Evolutionary conservation across 2,113 vertebrate genomes (phyloP), one percentile per base, ranked within the genome.

Genomic region (Tretioscincus oriximinensis): DNA sequence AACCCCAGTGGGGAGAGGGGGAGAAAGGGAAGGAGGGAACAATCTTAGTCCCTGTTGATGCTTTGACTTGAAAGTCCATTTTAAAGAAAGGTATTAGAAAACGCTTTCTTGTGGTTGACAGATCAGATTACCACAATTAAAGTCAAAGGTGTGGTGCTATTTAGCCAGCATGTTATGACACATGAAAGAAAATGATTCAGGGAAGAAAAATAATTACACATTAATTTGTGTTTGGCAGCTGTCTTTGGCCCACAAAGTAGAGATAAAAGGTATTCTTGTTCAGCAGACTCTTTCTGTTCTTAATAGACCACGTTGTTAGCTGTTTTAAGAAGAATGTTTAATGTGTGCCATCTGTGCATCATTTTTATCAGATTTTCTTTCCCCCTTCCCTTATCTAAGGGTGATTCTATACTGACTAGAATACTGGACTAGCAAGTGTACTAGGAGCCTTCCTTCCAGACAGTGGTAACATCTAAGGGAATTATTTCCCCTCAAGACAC

Each of bases 151-250:
- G 80, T 81, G 80, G 80, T 69, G 73, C 65, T 81, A 76, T 81
- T 81, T 76, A 81, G 73, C 65, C 80, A 76, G 80, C 80, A 81
- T 81, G 80, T 81, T 81, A 69, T 63, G 80, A 76, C 80, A 81
- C 73, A 78, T 86, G 72, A 89, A 95, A 94, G 92, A 94, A 95
- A 96, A 94, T 96, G 94, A 96, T 94, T 94, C 95, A 95, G 93
- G 91, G 93, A 90, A 92, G 91, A 94, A 96, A 95, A 95, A 94
- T 96, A 95, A 97, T 96, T 94, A 96, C 93, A 95, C 91, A 79
- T 95, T 96, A 94, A 96, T 96, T 95, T 94, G 90, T 90, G 94
- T 93, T 93, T 96, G 93, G 95, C 94, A 96, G 95, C 93, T 91
- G 75, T 91, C 93, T 61, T 89, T 90, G 94, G 94, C 93, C 91